Conservation (phyloP, 1,140 invertebrate genomes). For the Lerema accius region DNA sequence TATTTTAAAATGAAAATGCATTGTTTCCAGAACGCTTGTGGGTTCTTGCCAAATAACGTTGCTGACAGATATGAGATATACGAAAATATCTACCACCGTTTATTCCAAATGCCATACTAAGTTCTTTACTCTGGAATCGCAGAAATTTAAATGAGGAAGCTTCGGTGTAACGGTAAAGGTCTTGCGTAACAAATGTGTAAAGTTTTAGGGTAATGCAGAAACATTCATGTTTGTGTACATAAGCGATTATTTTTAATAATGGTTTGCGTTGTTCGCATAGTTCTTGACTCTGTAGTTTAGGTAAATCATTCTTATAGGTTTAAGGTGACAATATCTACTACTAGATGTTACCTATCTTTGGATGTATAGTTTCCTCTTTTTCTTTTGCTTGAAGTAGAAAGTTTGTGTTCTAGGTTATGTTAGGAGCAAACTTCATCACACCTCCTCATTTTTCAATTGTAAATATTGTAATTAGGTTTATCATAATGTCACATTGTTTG, state of each 20-base stretch:
- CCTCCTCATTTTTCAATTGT: too few species aligned
- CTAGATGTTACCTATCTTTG: too few species aligned
- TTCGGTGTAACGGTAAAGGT: not conserved
- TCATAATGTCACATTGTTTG: too few species aligned
- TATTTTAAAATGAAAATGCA: slow-evolving; percentile 22
- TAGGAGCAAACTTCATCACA: too few species aligned
- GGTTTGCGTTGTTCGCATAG: too few species aligned
- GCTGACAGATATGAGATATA: slow-evolving; percentile 20
- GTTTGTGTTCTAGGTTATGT: too few species aligned
- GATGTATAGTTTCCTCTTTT: too few species aligned
- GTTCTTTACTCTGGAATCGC: slow-evolving; percentile 22
- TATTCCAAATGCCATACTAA: slow-evolving; percentile 9
- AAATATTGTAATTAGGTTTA: too few species aligned
- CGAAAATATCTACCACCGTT: not conserved
- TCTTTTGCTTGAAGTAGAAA: too few species aligned
- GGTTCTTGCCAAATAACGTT: slow-evolving; percentile 22
- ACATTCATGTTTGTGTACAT: slow-evolving; percentile 1
- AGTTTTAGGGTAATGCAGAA: slow-evolving; percentile 2
- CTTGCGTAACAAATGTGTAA: not conserved
- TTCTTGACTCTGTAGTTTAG: too few species aligned
- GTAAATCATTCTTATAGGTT: too few species aligned
- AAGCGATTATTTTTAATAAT: not conserved
- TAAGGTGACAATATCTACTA: too few species aligned
- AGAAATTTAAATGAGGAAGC: slow-evolving; percentile 22
- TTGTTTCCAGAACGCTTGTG: slow-evolving; percentile 14